These are phyloP conservation scores for Caenorhabditis sp. DNA, from an alignment of 2,888 invertebrate species.

Conservation along the genomic window DNA sequence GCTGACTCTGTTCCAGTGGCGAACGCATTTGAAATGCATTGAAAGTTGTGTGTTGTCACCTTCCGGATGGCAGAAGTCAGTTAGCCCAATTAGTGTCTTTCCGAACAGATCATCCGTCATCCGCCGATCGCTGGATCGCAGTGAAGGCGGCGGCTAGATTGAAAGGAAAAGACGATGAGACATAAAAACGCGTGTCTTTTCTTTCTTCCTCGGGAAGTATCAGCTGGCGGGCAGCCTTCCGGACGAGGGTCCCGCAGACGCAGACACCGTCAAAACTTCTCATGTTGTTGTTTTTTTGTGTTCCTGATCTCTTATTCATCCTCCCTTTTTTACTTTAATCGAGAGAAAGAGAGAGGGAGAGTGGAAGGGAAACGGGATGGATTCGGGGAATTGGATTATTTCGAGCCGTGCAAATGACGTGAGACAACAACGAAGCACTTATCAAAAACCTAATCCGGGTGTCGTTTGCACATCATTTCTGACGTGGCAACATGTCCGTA, in stretches of 20 bases:
- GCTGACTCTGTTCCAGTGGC: constrained; percentile 21
- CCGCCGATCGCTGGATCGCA: constrained; percentile 24
- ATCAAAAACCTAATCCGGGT: no score
- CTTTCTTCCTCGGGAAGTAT: constrained; percentile 27
- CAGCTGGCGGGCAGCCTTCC: constrained; percentile 41
- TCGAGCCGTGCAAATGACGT: no score
- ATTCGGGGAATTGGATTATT: constrained; percentile 22
- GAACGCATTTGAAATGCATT: constrained; percentile 19
- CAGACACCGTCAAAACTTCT: constrained; percentile 25
- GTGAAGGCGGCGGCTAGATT: constrained; percentile 43
- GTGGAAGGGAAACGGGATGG: not conserved
- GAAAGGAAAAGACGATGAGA: constrained; percentile 46
- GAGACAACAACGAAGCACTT: no score
- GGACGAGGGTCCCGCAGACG: constrained; percentile 15
- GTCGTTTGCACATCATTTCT: not conserved
- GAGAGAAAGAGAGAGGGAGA: not conserved
- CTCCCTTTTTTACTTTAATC: not conserved
- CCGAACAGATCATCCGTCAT: constrained; percentile 44
- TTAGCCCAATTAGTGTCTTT: constrained; percentile 37
- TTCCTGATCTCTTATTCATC: constrained; percentile 15
- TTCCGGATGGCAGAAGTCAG: constrained; percentile 9
- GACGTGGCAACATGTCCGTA: no score
- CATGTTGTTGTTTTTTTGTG: not conserved
- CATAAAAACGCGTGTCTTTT: constrained; percentile 48
- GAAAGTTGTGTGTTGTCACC: constrained; percentile 16